Evolutionary conservation across 2,888 invertebrate species (phyloP).

Genomic region (Hesperia comma): DNA sequence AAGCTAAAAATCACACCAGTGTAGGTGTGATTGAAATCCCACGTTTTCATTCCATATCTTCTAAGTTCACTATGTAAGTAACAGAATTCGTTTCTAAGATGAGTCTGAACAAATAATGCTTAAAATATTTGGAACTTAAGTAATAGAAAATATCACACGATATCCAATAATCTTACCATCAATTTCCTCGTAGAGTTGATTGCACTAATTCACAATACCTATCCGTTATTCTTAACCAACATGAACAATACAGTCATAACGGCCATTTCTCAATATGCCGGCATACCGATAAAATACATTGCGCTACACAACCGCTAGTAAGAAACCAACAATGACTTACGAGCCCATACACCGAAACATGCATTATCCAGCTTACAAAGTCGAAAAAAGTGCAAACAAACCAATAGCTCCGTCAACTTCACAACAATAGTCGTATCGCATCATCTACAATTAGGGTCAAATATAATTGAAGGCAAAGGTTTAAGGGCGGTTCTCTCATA

Average conservation of each 20-base stretch:
- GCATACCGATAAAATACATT: conserved; percentile 35
- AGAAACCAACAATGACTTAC: conserved; percentile 32
- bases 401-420: conserved; percentile 73
- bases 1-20: no score
- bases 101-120: no score
- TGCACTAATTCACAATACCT: background rate
- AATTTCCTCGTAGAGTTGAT: background rate
- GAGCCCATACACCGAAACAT: conserved; percentile 46
- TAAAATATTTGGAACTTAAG: no score
- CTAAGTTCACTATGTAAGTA: no score
- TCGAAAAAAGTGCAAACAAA: conserved; percentile 65
- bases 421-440: conserved; percentile 74
- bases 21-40: no score
- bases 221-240: conserved; percentile 20
- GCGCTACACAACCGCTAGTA: conserved; percentile 25
- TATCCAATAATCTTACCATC: no score
- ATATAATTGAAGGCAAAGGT: conserved; percentile 79
- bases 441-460: conserved; percentile 83
- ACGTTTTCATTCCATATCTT: no score
- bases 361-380: conserved; percentile 50
- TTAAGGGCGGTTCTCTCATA: conserved; percentile 69
- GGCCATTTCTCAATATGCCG: conserved; percentile 37
- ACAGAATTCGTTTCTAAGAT: no score
- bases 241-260: conserved; percentile 29
- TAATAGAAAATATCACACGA: no score